Conservation (phyloP, 1,140 invertebrate species). For the Drosophila sechellia region DNA sequence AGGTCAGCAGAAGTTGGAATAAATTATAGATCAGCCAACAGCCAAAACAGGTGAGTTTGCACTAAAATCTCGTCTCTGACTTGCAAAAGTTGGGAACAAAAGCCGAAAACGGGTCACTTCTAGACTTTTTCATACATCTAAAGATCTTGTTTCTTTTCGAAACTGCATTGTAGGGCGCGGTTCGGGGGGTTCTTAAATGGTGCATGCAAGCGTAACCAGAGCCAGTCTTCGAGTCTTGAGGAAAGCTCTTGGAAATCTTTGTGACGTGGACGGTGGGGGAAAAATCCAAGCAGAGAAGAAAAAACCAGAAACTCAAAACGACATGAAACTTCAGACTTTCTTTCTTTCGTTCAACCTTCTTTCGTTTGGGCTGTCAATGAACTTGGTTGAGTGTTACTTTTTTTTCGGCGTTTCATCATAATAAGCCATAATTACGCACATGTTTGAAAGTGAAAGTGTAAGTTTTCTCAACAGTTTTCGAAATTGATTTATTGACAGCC, state of each 20-base stretch:
- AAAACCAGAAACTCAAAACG: conserved; percentile 26
- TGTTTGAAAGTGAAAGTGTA: conserved; percentile 70
- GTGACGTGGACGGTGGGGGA: conserved; percentile 68
- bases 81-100: not conserved
- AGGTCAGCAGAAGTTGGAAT: conserved; percentile 40
- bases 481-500: conserved; percentile 45
- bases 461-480: conserved; percentile 39
- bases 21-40: conserved; percentile 46
- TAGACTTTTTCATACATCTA: conserved; percentile 8
- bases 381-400: conserved; percentile 50
- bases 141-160: conserved; percentile 5
- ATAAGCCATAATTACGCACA: conserved; percentile 59
- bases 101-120: conserved; percentile 64
- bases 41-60: conserved; percentile 62
- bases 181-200: conserved; percentile 12
- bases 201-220: conserved; percentile 72
- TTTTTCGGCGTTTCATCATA: conserved; percentile 56
- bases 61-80: conserved; percentile 25
- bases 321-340: conserved; percentile 58
- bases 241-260: conserved; percentile 49
- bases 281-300: conserved; percentile 26
- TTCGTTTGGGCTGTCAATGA: conserved; percentile 57
- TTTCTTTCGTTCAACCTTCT: conserved; percentile 51
- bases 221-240: conserved; percentile 43
- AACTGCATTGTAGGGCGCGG: conserved; percentile 57